A percentile compares a stretch with the other conserved stretches of the same genome.
phyloP scores from a whole-genome alignment of 2,113 vertebrate genomes.

The Oreochromis niloticus region DNA sequence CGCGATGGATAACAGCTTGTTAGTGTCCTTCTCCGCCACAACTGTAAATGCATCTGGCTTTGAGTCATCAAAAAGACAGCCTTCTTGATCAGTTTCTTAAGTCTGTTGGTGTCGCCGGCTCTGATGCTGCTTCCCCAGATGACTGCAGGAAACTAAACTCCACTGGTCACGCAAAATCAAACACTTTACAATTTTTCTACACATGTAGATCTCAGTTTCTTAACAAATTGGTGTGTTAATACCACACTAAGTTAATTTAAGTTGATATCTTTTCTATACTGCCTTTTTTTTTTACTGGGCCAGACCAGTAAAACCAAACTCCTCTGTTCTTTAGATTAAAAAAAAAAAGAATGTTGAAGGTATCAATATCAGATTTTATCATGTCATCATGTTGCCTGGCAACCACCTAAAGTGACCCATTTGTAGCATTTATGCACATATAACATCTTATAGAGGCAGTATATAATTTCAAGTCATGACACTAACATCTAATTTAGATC shows the following conservation, averaged over 20 bases:
- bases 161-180: neutral
- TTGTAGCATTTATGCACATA: neutral
- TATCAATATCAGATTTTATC: neutral
- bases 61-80: neutral
- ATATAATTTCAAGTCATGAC: neutral
- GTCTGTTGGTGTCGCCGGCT: neutral
- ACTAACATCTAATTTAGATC: neutral
- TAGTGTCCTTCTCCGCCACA: neutral
- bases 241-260: neutral
- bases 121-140: neutral
- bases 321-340: accelerated
- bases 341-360: neutral
- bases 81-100: neutral
- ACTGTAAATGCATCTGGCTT: neutral
- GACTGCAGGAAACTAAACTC: neutral
- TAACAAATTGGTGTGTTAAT: neutral
- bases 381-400: neutral
- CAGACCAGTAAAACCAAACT: neutral
- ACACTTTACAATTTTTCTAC: neutral
- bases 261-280: neutral
- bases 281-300: neutral
- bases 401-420: neutral
- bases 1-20: neutral
- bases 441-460: neutral
- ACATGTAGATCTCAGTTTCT: neutral